Evolutionary conservation across 2,888 invertebrate species (phyloP).

Genomic region (Geotrupes spiniger): DNA sequence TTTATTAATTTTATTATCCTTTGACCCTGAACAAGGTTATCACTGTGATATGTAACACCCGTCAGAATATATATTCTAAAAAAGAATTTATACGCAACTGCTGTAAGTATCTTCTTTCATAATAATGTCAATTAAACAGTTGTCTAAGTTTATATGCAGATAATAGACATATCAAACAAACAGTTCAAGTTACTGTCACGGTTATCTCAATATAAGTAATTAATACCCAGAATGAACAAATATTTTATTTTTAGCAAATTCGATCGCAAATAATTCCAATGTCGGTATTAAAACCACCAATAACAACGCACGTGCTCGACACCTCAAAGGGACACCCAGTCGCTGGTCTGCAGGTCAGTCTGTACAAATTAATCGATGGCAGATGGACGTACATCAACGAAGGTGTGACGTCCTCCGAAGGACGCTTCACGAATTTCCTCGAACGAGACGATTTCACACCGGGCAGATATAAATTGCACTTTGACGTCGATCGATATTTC

Average conservation of each 20-base stretch:
- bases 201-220: too few species aligned
- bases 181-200: too few species aligned
- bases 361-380: constrained; percentile 64
- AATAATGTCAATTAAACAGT: not conserved
- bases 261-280: constrained; percentile 26
- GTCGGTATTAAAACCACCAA: constrained; percentile 51
- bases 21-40: too few species aligned
- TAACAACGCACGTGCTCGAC: constrained; percentile 76
- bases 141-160: too few species aligned
- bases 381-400: constrained; percentile 68
- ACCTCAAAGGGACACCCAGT: constrained; percentile 68
- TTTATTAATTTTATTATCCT: too few species aligned
- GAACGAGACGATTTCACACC: constrained; percentile 58
- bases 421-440: constrained; percentile 64
- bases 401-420: constrained; percentile 62
- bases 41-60: too few species aligned
- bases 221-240: too few species aligned
- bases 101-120: constrained; percentile 21
- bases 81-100: constrained; percentile 23
- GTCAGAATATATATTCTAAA: too few species aligned
- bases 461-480: constrained; percentile 73
- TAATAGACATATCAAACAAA: too few species aligned
- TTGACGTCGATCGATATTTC: constrained; percentile 72
- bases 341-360: constrained; percentile 62
- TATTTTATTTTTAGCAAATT: constrained; percentile 27